Conservation (phyloP, 2,113 vertebrate species). For the Lepidothrix coronata region DNA sequence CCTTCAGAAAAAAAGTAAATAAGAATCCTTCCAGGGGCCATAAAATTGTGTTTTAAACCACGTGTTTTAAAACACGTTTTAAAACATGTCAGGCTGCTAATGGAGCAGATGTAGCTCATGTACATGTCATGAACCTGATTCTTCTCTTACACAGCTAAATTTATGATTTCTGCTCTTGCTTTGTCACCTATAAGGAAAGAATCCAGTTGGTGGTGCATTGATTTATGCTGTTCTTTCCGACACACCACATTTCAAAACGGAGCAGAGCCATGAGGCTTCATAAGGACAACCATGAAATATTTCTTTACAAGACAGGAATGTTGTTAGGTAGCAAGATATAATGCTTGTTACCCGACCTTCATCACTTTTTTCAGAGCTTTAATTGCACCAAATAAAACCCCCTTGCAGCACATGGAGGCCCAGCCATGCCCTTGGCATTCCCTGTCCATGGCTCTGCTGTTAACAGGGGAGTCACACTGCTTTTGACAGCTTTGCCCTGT, state of each 20-base stretch:
- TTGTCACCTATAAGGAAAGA: not conserved
- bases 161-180: not conserved
- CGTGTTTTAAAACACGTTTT: too few relatives aligned
- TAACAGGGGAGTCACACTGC: not conserved
- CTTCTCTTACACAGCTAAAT: not conserved
- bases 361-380: not conserved
- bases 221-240: not conserved
- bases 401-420: not conserved
- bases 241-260: not conserved
- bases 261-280: not conserved
- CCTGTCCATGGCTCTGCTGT: not conserved
- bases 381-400: not conserved
- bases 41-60: not conserved
- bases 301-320: not conserved
- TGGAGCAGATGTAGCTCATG: not conserved
- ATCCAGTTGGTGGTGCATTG: not conserved
- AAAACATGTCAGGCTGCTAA: rapidly evolving
- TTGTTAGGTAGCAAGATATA: not conserved
- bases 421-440: slow-evolving; percentile 17
- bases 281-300: not conserved
- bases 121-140: not conserved
- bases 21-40: not conserved
- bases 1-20: not conserved
- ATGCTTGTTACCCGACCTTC: not conserved
- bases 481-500: slow-evolving; percentile 53